Evolutionary conservation across 2,797 vertebrate genomes (phyloP), one percentile per base, ranked within the genome.

Genomic region (Bryconaethiops microstoma): DNA sequence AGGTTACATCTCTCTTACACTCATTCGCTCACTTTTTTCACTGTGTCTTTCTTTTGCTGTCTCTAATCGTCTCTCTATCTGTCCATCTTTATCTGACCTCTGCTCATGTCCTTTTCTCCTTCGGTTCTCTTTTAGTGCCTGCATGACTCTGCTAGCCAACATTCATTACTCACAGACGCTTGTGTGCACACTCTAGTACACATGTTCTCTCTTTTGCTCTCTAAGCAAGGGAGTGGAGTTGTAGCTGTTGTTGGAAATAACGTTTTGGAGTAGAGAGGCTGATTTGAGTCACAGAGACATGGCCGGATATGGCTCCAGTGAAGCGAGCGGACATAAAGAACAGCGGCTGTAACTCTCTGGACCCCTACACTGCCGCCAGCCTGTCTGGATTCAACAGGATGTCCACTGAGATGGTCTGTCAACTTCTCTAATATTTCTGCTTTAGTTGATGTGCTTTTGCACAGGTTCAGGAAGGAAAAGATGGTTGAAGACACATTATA

Each of bases 341-440:
- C 50, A 23, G 19, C 48, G 7, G 23, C 50, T 35, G 25, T 72
- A 71, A 52, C 69, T 52, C 69, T 54, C n/a, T 1, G 10, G 40
- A 68, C 45, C 45, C 1, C 68, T 5, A 17, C 50, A 9, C 50
- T 39, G 52, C 14, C 50, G 39, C 25, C 70, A 72, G 50, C 50
- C 13, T n/a, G 14, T 16, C 48, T 48, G 55, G 12, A 42, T 60
- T 21, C 52, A 54, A 40, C 81, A 84, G 71, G 74, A 90, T 86
- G 73, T 88, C 90, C 67, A 85, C 88, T 87, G 91, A 93, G 67
- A 81, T 88, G 90, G 92, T 94, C 81, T 68, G 92, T 92, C 82
- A 78, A 62, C 70, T 83, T 12, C 78, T 7, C 40, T 78, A 52
- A 13, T 14, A 52, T 52, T 52, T 52, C 3, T 52, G 48, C 0